Evolutionary conservation across 2,888 invertebrate species (phyloP).

Genomic region (Trisateles emortualis): DNA sequence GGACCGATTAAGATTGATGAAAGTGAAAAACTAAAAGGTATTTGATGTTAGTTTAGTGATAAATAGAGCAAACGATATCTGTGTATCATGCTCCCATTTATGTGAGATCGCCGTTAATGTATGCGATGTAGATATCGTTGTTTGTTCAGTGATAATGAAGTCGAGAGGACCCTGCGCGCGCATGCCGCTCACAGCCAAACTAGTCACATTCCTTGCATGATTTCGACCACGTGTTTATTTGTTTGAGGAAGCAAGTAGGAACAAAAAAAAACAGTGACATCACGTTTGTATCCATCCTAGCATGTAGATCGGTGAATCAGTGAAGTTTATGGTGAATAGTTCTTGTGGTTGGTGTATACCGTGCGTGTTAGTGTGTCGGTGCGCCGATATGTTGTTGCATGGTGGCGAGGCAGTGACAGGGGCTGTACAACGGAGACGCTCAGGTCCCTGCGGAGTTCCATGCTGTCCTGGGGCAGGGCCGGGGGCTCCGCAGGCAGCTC

Average conservation of each 20-base stretch:
- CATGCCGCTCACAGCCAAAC: constrained; percentile 38
- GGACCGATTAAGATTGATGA: constrained; percentile 21
- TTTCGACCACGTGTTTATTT: constrained; percentile 60
- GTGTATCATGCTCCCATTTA: constrained; percentile 57
- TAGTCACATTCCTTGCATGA: constrained; percentile 54
- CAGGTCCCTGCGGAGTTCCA: constrained; percentile 82
- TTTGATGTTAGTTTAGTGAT: constrained; percentile 33
- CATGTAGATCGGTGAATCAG: constrained; percentile 48
- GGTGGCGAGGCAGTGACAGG: constrained; percentile 71
- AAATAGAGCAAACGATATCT: constrained; percentile 57
- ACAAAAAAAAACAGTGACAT: constrained; percentile 46
- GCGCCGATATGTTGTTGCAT: constrained; percentile 84
- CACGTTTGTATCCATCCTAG: constrained; percentile 34
- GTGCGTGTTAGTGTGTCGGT: constrained; percentile 62
- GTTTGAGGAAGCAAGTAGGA: constrained; percentile 25
- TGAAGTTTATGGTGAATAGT: constrained; percentile 61
- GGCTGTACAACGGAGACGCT: constrained; percentile 85
- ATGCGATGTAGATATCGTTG: constrained; percentile 69
- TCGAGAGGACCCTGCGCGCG: constrained; percentile 63
- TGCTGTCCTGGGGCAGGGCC: constrained; percentile 79
- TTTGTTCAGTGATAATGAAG: constrained; percentile 77
- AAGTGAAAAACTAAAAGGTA: constrained; percentile 25
- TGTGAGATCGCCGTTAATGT: constrained; percentile 62
- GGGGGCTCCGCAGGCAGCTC: constrained; percentile 65
- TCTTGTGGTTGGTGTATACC: constrained; percentile 59